Base-by-base conservation (phyloP, 2,113 vertebrate genomes). In the Alectura lathami region DNA sequence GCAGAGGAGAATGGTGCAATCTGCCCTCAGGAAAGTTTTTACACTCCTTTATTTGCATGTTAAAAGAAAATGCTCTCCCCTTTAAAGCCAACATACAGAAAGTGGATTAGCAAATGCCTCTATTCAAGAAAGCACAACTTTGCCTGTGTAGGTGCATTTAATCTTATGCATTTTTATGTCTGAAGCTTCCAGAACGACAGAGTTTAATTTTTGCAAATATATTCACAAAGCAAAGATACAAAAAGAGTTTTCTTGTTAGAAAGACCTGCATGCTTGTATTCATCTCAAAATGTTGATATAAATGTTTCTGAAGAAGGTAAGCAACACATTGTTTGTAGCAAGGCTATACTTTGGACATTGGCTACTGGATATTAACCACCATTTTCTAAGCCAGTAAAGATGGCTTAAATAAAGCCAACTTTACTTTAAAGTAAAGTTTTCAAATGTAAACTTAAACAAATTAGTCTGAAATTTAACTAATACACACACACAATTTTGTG, bases 121-220 rank as follows among this genome's bases (percentile, higher is more conserved):
- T 81, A 8, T 75, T n/a, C 9, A 86, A 77, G 43, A 80, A 67
- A 6, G 22, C 4, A 84, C 50, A 66, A 60, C 75, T 83, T 90
- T 89, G 8, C n/a, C 36, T 76, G 9, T 73, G 29, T 56, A 82
- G 5, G 15, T 84, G 17, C 17, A 40, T 93, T 86, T 89, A 74
- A 68, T 88, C 40, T 79, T 83, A 62, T 20, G 5, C 30, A 50
- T 85, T 89, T 91, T 93, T 85, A 50, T 64, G 76, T 79, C 56
- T 79, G 75, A 81, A 91, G 29, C 32, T 84, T 27, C 22, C 15
- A 57, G 59, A 83, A 68, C 13, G 60, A 5, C 7, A 17, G 47
- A 89, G 51, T 88, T 94, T 51, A 59, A 56, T 84, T 88, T 91
- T 88, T 86, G 17, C 62, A 92, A 82, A 63, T 67, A 79, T 18